Conservation (phyloP, 1,140 invertebrate species). For the Scaptodrosophila lebanonensis region DNA sequence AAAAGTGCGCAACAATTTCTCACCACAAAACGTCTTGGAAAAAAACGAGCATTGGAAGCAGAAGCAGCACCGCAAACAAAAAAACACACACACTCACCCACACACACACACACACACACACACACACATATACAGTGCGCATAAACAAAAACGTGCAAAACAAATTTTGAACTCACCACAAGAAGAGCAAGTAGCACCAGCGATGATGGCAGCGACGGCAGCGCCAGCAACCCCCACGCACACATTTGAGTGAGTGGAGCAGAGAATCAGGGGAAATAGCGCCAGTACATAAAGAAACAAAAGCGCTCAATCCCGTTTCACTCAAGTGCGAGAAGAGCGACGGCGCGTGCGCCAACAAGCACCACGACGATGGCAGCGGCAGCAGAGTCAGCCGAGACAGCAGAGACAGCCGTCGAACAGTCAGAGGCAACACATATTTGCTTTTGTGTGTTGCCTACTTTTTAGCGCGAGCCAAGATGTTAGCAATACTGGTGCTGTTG, state of each 20-base stretch:
- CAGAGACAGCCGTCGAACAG: not conserved
- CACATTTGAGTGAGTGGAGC: slow-evolving; percentile 38
- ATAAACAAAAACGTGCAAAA: too few relatives aligned
- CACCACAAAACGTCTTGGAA: slow-evolving; percentile 68
- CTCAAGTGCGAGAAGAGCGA: slow-evolving; percentile 9
- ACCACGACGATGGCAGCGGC: slow-evolving; percentile 10
- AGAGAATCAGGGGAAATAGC: slow-evolving; percentile 67
- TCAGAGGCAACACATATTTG: slow-evolving; percentile 18
- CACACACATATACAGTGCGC: not conserved
- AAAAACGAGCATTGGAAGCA: slow-evolving; percentile 17
- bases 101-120: not conserved
- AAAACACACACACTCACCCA: not conserved
- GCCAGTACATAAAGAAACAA: slow-evolving; percentile 39
- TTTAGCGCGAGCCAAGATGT: slow-evolving; percentile 42
- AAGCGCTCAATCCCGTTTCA: slow-evolving; percentile 40
- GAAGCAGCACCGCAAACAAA: not conserved
- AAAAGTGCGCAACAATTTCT: slow-evolving; percentile 67
- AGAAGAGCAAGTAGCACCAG: too few relatives aligned
- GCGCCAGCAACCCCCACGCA: not conserved
- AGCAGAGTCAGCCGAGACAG: not conserved
- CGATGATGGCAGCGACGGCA: too few relatives aligned
- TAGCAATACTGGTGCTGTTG: slow-evolving; percentile 18
- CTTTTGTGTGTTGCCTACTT: slow-evolving; percentile 56
- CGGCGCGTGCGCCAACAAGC: slow-evolving; percentile 41
- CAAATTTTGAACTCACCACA: too few relatives aligned